Percentiles rank a stretch among this genome's conserved stretches.
Evolutionary conservation across 2,113 vertebrate genomes (phyloP).

Genomic region (Lagenorhynchus albirostris): DNA sequence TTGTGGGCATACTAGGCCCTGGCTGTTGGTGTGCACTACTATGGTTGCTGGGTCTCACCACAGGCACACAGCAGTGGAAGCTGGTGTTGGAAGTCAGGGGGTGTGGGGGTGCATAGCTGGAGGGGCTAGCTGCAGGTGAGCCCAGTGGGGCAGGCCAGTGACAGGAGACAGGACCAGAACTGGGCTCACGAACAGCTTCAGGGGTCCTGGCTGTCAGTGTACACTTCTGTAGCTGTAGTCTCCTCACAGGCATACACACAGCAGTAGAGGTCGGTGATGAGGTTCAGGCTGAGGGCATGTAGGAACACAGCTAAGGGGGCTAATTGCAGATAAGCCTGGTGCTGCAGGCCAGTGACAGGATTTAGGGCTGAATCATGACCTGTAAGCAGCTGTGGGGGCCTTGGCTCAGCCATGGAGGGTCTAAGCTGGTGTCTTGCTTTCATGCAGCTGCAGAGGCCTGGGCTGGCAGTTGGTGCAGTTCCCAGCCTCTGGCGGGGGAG

Average conservation of each 20-base stretch:
- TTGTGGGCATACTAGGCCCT: background rate
- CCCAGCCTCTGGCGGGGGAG: background rate
- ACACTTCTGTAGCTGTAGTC: background rate
- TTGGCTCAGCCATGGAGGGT: background rate
- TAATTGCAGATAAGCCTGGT: background rate
- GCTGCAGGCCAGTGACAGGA: background rate
- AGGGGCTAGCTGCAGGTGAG: background rate
- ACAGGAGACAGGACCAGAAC: background rate
- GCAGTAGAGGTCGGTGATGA: background rate
- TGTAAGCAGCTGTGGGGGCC: background rate
- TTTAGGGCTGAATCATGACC: background rate
- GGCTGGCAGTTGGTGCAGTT: background rate
- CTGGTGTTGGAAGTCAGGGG: background rate
- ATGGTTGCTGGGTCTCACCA: background rate
- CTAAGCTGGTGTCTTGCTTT: background rate
- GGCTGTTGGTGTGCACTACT: background rate
- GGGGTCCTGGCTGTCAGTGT: background rate
- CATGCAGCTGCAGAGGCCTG: background rate
- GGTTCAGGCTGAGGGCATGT: background rate
- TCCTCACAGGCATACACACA: background rate
- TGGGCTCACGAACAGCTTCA: background rate
- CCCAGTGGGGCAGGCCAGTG: no score
- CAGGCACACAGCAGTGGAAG: background rate
- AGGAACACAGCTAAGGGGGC: background rate
- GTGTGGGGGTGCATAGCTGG: background rate